A percentile compares a stretch with the other conserved stretches of the same genome.
Conservation (phyloP, 1,140 invertebrate genomes). For the Drosophila orosa region DNA sequence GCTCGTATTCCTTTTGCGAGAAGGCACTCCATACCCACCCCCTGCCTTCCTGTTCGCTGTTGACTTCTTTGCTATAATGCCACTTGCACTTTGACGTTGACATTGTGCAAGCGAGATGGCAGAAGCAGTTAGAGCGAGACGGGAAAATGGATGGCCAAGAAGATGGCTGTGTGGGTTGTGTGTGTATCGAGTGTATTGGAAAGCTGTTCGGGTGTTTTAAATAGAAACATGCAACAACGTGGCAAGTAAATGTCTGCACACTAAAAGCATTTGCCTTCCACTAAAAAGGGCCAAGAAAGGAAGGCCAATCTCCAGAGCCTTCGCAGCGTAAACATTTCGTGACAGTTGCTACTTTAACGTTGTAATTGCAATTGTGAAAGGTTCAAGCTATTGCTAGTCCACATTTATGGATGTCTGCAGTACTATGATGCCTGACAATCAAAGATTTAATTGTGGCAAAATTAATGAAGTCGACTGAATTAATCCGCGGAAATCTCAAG, state of each 20-base stretch:
- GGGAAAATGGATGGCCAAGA: slow-evolving; percentile 9
- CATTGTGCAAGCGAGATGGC: slow-evolving; percentile 52
- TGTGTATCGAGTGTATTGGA: slow-evolving; percentile 60
- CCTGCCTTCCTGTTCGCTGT: slow-evolving; percentile 38
- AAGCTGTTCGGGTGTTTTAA: slow-evolving; percentile 60
- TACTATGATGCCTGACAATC: background rate
- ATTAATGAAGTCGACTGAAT: no score
- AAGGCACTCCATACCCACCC: background rate
- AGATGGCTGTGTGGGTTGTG: slow-evolving; percentile 10
- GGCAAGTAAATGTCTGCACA: slow-evolving; percentile 64
- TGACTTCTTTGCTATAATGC: slow-evolving; percentile 75
- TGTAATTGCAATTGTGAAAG: slow-evolving; percentile 19
- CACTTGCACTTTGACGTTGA: slow-evolving; percentile 80
- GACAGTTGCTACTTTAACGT: slow-evolving; percentile 35
- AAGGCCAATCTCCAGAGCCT: slow-evolving; percentile 10
- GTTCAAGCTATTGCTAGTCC: background rate
- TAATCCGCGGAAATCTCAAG: no score
- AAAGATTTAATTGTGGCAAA: background rate
- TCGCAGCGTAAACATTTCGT: slow-evolving; percentile 29
- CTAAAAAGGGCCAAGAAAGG: slow-evolving; percentile 15
- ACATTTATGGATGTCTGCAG: background rate
- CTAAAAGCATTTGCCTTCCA: slow-evolving; percentile 67
- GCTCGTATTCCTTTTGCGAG: slow-evolving; percentile 22
- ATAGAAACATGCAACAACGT: slow-evolving; percentile 67
- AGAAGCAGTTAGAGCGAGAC: slow-evolving; percentile 12